A percentile compares a stretch with the other conserved stretches of the same genome.
phyloP scores from a whole-genome alignment of 2,888 invertebrate species.

The Ceriagrion tenellum region DNA sequence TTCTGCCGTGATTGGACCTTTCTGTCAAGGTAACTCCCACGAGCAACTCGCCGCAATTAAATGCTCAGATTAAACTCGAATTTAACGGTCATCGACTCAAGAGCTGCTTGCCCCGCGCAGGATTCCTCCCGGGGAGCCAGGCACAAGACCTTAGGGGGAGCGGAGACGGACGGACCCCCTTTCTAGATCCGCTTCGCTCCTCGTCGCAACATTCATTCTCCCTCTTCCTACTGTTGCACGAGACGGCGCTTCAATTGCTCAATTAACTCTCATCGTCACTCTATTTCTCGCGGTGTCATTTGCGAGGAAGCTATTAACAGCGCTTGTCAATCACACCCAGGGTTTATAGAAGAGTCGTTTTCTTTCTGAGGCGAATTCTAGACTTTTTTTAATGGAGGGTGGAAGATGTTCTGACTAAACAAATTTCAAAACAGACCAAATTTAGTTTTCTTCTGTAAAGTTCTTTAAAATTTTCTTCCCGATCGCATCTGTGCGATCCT shows the following conservation, averaged over 20 bases:
- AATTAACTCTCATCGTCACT: neutral
- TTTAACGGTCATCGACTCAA: conserved; percentile 44
- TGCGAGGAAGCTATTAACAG: neutral
- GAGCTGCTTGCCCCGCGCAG: neutral
- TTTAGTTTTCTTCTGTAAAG: no score
- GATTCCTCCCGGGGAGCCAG: neutral
- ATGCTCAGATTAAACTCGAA: conserved; percentile 42
- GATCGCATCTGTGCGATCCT: no score
- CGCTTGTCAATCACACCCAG: no score
- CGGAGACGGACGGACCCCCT: neutral
- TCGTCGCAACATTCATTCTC: neutral
- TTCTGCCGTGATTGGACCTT: conserved; percentile 37
- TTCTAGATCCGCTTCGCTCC: neutral
- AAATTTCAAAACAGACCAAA: no score
- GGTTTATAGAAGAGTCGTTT: no score
- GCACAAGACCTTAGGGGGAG: neutral
- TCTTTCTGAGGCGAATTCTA: no score
- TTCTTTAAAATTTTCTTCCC: no score
- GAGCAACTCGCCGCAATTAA: conserved; percentile 26
- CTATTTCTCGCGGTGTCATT: neutral
- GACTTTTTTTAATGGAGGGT: no score
- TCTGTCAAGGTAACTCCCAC: conserved; percentile 19
- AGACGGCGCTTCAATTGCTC: neutral
- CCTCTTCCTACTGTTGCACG: neutral
- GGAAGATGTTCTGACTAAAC: no score